Evolutionary conservation across 35 echinoderm and acorn worm species (phyloP), one percentile per base, ranked within the genome.

Genomic region (Lytechinus variegatus): DNA sequence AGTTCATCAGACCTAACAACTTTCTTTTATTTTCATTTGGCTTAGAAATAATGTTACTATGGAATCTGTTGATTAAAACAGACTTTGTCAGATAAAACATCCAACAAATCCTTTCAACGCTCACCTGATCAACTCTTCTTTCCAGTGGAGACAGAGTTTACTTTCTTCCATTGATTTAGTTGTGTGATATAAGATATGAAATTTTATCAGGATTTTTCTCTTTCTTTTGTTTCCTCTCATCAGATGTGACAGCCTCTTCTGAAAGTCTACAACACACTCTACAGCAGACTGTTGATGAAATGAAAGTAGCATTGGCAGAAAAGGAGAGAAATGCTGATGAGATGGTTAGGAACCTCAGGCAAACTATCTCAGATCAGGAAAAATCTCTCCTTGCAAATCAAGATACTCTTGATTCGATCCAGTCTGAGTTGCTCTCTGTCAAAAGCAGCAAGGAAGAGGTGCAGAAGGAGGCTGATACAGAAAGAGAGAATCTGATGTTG

Each of bases 341-440:
- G 33, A 28, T 95, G 27, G 86, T 95, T 21, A 92, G 52, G 55
- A 95, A 97, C 54, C 94, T 86, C 14, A 57, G 89, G n/a, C 88
- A 90, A 54, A 90, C 88, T 54, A 8, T 90, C 9, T 9, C 28
- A 44, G 94, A 96, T 14, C 54, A 94, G 24, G 95, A 98, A 92
- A 95, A 97, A 54, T 27, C 60, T 57, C 27, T 91, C 5, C 56
- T 27, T 14, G 28, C 57, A 54, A 52, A 66, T 28, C n/a, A 91
- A 87, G 97, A 96, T 6, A 94, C 96, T 61, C 27, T 97, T 6
- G 95, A 96, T 33, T 95, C 96, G 57, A 19, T 96, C 52, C 87
- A 86, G 57, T 54, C 79, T 89, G 79, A 89, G 27, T 56, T 95
- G 16, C 27, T 27, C 10, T 54, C 33, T 51, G 57, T 19, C 54